Evolutionary conservation across 2,113 vertebrate species (phyloP).

Genomic region (Procavia capensis): DNA sequence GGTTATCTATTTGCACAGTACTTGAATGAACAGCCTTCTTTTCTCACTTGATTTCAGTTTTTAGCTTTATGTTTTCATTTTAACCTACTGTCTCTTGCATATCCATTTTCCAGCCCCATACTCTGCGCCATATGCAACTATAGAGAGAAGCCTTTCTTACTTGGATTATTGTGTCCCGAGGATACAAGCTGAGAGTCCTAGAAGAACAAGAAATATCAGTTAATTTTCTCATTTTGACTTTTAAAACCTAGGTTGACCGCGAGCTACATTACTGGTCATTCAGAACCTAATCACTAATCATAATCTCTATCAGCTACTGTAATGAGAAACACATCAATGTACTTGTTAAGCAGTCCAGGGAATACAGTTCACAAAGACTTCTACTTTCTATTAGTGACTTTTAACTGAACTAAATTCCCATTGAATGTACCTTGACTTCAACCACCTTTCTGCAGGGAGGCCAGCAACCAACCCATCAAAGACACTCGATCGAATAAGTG

Average conservation of each 20-base stretch:
- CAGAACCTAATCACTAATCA: background rate
- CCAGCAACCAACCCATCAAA: background rate
- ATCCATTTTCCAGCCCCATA: background rate
- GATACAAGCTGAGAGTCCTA: conserved; percentile 91
- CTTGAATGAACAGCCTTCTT: background rate
- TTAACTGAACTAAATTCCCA: background rate
- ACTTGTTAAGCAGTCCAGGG: background rate
- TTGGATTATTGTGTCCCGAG: conserved; percentile 91
- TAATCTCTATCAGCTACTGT: background rate
- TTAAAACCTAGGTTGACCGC: conserved; percentile 40
- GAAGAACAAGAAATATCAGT: conserved; percentile 83
- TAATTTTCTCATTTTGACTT: conserved; percentile 64
- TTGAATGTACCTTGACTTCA: background rate
- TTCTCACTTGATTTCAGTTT: background rate
- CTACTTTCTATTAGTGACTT: background rate
- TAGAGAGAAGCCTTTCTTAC: conserved; percentile 87
- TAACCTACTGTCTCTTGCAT: background rate
- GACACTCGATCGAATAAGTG: background rate
- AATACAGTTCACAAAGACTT: background rate
- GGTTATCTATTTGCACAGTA: background rate
- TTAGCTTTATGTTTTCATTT: background rate
- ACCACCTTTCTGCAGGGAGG: background rate
- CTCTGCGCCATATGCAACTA: background rate
- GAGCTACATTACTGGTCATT: background rate
- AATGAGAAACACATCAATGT: background rate